These are phyloP conservation scores for Pterocles burchelli DNA, from an alignment of 2,113 vertebrate genomes.

Conservation along the genomic window DNA sequence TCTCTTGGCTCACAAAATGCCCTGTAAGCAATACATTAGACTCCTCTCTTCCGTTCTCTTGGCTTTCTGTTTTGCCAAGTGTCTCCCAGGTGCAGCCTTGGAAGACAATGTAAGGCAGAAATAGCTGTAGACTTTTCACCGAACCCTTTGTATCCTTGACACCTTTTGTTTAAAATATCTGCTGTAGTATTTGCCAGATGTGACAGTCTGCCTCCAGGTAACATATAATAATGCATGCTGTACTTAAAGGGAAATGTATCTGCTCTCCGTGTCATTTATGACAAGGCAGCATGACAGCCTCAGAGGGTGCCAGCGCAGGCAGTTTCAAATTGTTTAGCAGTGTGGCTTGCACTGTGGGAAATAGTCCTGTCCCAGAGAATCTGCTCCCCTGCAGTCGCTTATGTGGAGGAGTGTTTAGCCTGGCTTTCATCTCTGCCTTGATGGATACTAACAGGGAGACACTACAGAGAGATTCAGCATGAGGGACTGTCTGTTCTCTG, in stretches of 20 bases:
- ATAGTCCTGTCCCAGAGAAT: neutral
- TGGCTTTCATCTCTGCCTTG: neutral
- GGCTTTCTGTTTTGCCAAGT: neutral
- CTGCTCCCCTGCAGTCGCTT: neutral
- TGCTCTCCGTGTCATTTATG: neutral
- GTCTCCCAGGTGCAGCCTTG: neutral
- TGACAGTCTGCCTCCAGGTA: neutral
- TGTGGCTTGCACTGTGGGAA: rapidly evolving
- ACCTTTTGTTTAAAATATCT: neutral
- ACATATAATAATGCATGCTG: rapidly evolving
- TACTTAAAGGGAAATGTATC: neutral
- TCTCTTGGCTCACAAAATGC: neutral
- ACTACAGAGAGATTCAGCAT: neutral
- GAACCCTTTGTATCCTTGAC: neutral
- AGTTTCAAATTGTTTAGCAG: neutral
- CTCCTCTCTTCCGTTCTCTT: rapidly evolving
- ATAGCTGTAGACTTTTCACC: neutral
- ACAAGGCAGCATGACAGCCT: neutral
- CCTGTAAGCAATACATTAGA: neutral
- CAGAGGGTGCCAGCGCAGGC: neutral
- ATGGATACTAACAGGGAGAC: neutral
- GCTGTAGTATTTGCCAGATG: neutral
- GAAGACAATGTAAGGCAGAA: neutral
- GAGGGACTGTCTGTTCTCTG: neutral
- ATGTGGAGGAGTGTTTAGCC: neutral